These are phyloP conservation scores for Agrotis segetum DNA, from an alignment of 2,888 invertebrate species.

Conservation along the genomic window DNA sequence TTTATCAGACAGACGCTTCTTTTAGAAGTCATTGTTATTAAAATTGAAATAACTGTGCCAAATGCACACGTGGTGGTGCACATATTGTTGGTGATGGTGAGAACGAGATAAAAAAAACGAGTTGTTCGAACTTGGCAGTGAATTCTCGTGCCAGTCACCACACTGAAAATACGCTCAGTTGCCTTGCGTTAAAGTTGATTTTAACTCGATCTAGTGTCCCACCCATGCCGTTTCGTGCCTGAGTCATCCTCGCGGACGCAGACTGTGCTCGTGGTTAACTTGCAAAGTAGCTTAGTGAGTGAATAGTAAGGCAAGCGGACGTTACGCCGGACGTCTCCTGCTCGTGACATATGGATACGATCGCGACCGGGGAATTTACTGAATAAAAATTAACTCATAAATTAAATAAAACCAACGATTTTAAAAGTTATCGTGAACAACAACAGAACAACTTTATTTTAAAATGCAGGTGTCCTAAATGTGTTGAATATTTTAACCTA, in stretches of 20 bases:
- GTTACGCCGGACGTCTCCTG: conserved; percentile 74
- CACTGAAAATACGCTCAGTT: conserved; percentile 55
- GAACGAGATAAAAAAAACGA: conserved; percentile 84
- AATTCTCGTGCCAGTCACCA: conserved; percentile 70
- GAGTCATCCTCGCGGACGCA: conserved; percentile 75
- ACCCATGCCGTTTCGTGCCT: conserved; percentile 75
- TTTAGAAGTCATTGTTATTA: conserved; percentile 43
- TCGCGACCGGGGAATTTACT: conserved; percentile 67
- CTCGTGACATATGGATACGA: conserved; percentile 74
- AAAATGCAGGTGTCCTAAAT: conserved; percentile 55
- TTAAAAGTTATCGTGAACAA: neutral
- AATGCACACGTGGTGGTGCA: conserved; percentile 78
- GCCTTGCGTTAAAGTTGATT: conserved; percentile 56
- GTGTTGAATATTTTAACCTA: conserved; percentile 84
- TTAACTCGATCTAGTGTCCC: conserved; percentile 44
- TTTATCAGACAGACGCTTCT: conserved; percentile 60
- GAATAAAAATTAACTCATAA: neutral
- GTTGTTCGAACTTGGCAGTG: conserved; percentile 89
- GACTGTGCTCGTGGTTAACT: conserved; percentile 81
- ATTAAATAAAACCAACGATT: conserved; percentile 14
- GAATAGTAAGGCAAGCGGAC: conserved; percentile 84
- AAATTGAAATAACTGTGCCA: conserved; percentile 74
- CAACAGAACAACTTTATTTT: conserved; percentile 1
- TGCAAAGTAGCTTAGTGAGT: conserved; percentile 80
- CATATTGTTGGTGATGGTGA: conserved; percentile 68